Base-by-base conservation (phyloP, 2,797 vertebrate genomes). In the Myoxocephalus aenaeus region DNA sequence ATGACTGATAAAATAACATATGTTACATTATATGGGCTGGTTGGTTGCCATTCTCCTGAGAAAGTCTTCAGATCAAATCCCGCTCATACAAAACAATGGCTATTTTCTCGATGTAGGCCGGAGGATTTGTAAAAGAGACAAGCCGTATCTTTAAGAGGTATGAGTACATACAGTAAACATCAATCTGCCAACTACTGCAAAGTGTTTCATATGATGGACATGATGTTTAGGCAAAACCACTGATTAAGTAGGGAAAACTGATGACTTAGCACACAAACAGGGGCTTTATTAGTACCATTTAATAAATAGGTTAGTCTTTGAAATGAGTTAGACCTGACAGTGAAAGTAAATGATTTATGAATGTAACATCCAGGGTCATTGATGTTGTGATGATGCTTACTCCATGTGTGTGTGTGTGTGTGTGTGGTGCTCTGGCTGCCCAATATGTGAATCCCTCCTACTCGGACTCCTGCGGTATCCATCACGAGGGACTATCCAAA, bases 401-500 rank as follows among this genome's bases (percentile, higher is more conserved):
- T 71, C 64, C 57, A 81, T 50, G 64, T 69, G 69, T 27, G 61
- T 44, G 38, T 63, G 61, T 22, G 38, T 27, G 50, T 65, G 56
- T 36, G 12, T 72, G 38, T 61, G 58, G 73, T 58, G 22, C 65
- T 80, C 58, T 59, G 69, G 65, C 77, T 62, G 72, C 61, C 83
- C 83, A 79, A 90, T 90, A 90, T 90, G 83, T 79, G 86, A 86
- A 85, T 79, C 80, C 80, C 84, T 88, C 73, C 77, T 77, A 68
- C 61, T 59, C 76, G 59, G 71, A 79, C 63, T 88, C 80, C 75
- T n/a, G 77, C 25, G 2, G 79, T 90, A 95, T 96, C 92, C 93
- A 96, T 95, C 93, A 95, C 82, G 13, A 80, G 81, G 84, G 81
- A 86, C 93, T 92, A 93, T 90, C 89, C 86, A 89, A 91, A 90